A percentile compares a stretch with the other conserved stretches of the same genome.
These are phyloP conservation scores for Zophobas morio DNA, from an alignment of 1,140 invertebrate genomes.

Conservation along the genomic window DNA sequence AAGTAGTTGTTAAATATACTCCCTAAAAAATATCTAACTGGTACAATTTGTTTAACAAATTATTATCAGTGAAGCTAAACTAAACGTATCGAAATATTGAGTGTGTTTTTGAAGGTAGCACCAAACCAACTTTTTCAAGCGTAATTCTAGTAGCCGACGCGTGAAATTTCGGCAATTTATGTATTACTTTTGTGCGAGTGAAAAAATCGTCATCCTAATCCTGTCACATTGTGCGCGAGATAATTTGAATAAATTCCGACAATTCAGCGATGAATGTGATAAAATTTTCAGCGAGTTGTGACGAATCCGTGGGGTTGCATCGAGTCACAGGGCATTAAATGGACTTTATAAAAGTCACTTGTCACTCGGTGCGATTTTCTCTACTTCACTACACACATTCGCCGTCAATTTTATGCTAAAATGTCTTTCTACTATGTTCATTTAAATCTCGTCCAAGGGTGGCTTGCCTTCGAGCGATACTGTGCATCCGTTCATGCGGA, in stretches of 20 bases:
- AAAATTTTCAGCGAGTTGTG: slow-evolving; percentile 17
- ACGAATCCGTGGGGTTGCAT: slow-evolving; percentile 23
- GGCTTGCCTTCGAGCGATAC: slow-evolving; percentile 16
- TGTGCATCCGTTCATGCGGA: slow-evolving; percentile 32
- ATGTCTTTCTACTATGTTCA: slow-evolving; percentile 30
- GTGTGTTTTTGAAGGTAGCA: background rate
- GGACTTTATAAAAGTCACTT: slow-evolving; percentile 51
- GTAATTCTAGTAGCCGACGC: background rate
- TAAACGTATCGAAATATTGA: too few relatives aligned
- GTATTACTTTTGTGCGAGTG: slow-evolving; percentile 7
- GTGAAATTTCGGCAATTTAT: slow-evolving; percentile 13
- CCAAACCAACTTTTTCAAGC: background rate
- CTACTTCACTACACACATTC: slow-evolving; percentile 47
- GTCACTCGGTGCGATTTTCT: slow-evolving; percentile 48
- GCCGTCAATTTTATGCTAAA: slow-evolving; percentile 50
- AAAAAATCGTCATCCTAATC: slow-evolving; percentile 34
- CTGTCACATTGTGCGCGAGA: slow-evolving; percentile 10
- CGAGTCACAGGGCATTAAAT: slow-evolving; percentile 46
- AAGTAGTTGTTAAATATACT: too few relatives aligned
- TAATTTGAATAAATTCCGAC: slow-evolving; percentile 28
- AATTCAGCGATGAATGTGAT: slow-evolving; percentile 18
- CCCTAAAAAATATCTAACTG: too few relatives aligned
- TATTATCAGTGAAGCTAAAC: too few relatives aligned
- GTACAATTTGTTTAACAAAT: too few relatives aligned
- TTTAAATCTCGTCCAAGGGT: slow-evolving; percentile 43